Conservation (phyloP, 2,888 invertebrate species). For the Orchesellides sinensis region DNA sequence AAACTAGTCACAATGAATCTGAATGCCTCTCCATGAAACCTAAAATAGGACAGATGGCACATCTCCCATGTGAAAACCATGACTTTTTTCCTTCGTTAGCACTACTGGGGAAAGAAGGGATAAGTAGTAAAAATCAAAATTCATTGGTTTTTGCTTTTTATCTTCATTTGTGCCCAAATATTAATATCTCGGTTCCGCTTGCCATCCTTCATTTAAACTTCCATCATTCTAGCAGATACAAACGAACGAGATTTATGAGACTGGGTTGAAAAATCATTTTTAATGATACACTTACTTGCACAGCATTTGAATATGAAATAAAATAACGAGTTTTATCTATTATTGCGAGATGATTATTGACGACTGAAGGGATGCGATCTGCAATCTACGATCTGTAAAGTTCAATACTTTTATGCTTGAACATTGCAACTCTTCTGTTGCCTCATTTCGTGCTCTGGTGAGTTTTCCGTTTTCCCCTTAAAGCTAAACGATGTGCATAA, state of each 20-base stretch:
- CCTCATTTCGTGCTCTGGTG: constrained; percentile 57
- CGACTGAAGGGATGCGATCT: background rate
- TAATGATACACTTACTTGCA: constrained; percentile 52
- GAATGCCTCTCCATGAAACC: background rate
- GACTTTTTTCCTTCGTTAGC: too few relatives aligned
- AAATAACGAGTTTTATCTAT: constrained; percentile 51
- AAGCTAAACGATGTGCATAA: background rate
- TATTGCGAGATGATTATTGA: constrained; percentile 9
- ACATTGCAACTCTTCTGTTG: too few relatives aligned
- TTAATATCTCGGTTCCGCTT: constrained; percentile 60
- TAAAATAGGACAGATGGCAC: constrained; percentile 61
- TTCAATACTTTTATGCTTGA: constrained; percentile 38
- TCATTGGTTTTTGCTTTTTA: constrained; percentile 39
- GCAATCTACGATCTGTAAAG: background rate
- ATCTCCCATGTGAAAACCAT: constrained; percentile 39
- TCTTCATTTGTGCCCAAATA: constrained; percentile 45
- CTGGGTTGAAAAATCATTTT: constrained; percentile 47
- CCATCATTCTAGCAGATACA: constrained; percentile 45
- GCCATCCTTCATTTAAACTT: constrained; percentile 56
- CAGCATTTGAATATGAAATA: constrained; percentile 38
- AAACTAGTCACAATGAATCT: background rate
- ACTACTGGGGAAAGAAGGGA: background rate
- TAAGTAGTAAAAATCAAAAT: constrained; percentile 41
- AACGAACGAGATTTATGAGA: background rate
- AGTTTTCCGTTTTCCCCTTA: constrained; percentile 13